Conservation (phyloP, 1,140 invertebrate species). For the Coenobita brevimanus region DNA sequence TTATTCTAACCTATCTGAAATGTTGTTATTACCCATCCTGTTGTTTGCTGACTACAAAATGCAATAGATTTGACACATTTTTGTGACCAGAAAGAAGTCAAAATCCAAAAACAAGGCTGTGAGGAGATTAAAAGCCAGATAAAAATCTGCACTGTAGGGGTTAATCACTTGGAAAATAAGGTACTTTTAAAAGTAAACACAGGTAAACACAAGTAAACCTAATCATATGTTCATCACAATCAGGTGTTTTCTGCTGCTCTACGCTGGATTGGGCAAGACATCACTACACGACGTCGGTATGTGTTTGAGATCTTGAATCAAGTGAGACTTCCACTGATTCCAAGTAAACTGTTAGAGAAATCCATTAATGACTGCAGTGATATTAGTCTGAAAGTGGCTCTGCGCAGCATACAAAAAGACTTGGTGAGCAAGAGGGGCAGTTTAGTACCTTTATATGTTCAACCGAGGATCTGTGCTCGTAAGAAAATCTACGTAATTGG, state of each 20-base stretch:
- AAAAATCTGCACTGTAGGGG: too few species aligned
- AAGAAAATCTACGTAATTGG: conserved; percentile 93
- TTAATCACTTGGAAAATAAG: too few species aligned
- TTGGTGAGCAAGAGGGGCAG: conserved; percentile 85
- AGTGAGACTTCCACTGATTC: conserved; percentile 89
- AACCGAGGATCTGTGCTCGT: conserved; percentile 86
- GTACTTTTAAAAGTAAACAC: too few species aligned
- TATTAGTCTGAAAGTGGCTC: conserved; percentile 77
- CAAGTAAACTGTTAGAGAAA: conserved; percentile 85
- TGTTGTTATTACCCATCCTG: too few species aligned
- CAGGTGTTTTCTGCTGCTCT: conserved; percentile 92
- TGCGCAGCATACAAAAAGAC: conserved; percentile 78
- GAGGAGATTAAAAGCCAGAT: too few species aligned
- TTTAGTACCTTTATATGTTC: conserved; percentile 83
- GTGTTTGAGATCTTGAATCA: conserved; percentile 90
- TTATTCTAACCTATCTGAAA: too few species aligned
- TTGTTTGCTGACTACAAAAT: too few species aligned
- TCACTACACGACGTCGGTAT: conserved; percentile 84
- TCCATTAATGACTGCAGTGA: conserved; percentile 87
- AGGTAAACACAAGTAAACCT: not conserved
- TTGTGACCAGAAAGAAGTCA: too few species aligned
- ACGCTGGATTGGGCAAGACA: conserved; percentile 91
- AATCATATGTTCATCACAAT: not conserved
- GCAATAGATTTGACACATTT: too few species aligned
- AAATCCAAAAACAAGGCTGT: too few species aligned